A percentile compares a stretch with the other conserved stretches of the same genome.
These are phyloP conservation scores for Sebastes cheni DNA, from an alignment of 2,797 vertebrate genomes.

Conservation along the genomic window DNA sequence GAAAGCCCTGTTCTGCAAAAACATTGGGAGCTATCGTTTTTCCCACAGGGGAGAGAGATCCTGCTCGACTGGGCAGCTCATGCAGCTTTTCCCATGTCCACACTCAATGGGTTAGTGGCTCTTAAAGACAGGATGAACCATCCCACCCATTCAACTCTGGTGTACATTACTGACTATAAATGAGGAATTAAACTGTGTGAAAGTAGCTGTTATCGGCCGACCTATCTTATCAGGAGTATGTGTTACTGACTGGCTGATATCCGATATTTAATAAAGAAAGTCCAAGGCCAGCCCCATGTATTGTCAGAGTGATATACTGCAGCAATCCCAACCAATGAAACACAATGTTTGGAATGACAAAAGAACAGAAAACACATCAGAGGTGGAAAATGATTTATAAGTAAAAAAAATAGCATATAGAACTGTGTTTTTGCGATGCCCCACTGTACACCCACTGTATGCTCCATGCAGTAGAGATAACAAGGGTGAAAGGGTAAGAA, in stretches of 20 bases:
- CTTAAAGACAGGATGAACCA: conserved; percentile 5
- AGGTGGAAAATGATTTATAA: neutral
- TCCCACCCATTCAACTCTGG: conserved; percentile 6
- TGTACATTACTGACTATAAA: conserved; percentile 23
- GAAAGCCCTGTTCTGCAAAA: conserved; percentile 17
- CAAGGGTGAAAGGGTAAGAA: conserved; percentile 19
- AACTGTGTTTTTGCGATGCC: neutral
- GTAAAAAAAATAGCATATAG: neutral
- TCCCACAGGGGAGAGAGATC: conserved; percentile 40
- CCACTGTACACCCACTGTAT: conserved; percentile 4
- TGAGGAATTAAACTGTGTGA: neutral
- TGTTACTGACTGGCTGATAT: neutral
- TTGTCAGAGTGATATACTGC: neutral
- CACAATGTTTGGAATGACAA: too few species aligned
- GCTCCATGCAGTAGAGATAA: conserved; percentile 1
- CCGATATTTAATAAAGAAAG: neutral
- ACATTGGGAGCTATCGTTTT: conserved; percentile 33
- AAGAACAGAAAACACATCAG: neutral
- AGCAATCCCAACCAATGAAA: neutral
- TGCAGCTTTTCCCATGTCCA: conserved; percentile 44
- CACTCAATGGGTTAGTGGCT: conserved; percentile 16
- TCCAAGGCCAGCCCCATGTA: neutral
- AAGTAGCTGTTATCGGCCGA: conserved; percentile 10
- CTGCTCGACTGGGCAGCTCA: conserved; percentile 1
- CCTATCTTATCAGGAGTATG: neutral